Conservation (phyloP, 2,888 invertebrate species). For the Diarsia dahlii region DNA sequence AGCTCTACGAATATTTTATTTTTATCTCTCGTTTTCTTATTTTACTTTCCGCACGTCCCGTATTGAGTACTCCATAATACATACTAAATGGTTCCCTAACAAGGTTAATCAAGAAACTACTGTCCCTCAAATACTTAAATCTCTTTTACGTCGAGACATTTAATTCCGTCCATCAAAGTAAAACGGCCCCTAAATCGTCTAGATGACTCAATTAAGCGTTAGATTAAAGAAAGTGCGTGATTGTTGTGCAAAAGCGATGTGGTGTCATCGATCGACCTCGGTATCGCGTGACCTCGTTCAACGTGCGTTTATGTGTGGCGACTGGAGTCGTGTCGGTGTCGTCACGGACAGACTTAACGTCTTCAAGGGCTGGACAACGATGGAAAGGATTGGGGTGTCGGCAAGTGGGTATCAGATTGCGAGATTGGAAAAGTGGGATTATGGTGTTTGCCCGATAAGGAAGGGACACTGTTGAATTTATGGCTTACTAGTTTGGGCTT, state of each 20-base stretch:
- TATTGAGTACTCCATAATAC: slow-evolving; percentile 4
- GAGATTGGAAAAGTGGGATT: slow-evolving; percentile 51
- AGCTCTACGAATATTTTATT: slow-evolving; percentile 26
- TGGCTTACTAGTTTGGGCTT: slow-evolving; percentile 18
- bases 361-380: slow-evolving; percentile 30
- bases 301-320: slow-evolving; percentile 34
- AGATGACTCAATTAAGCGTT: slow-evolving; percentile 60
- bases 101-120: slow-evolving; percentile 29
- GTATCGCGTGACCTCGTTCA: slow-evolving; percentile 60
- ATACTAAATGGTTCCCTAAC: slow-evolving; percentile 25
- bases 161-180: slow-evolving; percentile 50
- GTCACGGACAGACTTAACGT: slow-evolving; percentile 24
- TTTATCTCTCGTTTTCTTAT: slow-evolving; percentile 20
- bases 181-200: slow-evolving; percentile 52
- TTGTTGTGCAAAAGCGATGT: slow-evolving; percentile 60
- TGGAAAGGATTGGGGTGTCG: slow-evolving; percentile 24
- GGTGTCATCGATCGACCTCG: slow-evolving; percentile 68
- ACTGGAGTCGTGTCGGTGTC: slow-evolving; percentile 35
- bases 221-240: slow-evolving; percentile 68
- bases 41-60: slow-evolving; percentile 16
- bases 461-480: slow-evolving; percentile 27
- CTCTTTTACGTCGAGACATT: slow-evolving; percentile 44
- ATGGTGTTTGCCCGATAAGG: slow-evolving; percentile 44
- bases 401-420: slow-evolving; percentile 52
- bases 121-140: slow-evolving; percentile 44